Percentiles rank a stretch among this genome's conserved stretches.
phyloP scores from a whole-genome alignment of 2,797 vertebrate genomes.

The Spheniscus humboldti region DNA sequence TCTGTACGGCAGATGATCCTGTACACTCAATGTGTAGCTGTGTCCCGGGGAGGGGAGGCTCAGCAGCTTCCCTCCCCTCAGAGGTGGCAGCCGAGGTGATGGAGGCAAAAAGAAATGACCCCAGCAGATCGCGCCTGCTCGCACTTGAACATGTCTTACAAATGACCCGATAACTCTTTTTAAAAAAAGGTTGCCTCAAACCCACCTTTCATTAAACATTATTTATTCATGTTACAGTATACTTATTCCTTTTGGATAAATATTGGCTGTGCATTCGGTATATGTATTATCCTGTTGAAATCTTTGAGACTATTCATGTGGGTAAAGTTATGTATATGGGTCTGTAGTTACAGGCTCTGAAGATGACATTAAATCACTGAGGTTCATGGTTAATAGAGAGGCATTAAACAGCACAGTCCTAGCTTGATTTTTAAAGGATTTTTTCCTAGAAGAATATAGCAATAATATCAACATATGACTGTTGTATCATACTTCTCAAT shows the following conservation, averaged over 20 bases:
- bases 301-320: background rate
- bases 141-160: background rate
- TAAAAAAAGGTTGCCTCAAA: background rate
- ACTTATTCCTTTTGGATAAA: background rate
- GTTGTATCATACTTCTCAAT: background rate
- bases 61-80: background rate
- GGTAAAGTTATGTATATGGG: background rate
- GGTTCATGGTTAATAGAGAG: background rate
- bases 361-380: background rate
- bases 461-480: background rate
- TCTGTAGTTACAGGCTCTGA: background rate
- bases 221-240: background rate
- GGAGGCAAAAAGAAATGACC: background rate
- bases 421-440: background rate
- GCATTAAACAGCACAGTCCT: background rate
- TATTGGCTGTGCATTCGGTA: background rate
- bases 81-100: rapidly evolving
- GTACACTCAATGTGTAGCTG: rapidly evolving
- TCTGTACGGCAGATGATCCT: background rate
- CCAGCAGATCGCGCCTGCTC: rapidly evolving
- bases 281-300: background rate
- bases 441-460: background rate
- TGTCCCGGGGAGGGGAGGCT: background rate
- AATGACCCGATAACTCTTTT: background rate
- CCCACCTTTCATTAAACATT: background rate